These are phyloP conservation scores for Thecophora atra DNA, from an alignment of 2,888 invertebrate species.

Conservation along the genomic window DNA sequence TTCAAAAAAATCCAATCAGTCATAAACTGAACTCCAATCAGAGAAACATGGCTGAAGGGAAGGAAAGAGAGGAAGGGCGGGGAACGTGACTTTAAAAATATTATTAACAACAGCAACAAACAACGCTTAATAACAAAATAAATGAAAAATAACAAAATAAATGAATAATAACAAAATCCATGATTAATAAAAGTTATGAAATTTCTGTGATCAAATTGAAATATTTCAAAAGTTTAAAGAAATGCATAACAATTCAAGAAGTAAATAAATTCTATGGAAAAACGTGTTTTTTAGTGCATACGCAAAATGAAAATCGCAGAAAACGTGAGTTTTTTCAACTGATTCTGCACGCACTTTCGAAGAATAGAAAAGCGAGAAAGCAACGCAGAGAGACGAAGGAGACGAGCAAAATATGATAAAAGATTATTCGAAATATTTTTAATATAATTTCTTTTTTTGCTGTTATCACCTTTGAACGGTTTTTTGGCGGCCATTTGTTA, in stretches of 20 bases:
- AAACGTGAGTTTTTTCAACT: slow-evolving; percentile 22
- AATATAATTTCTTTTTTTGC: slow-evolving; percentile 21
- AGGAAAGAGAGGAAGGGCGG: too few species aligned
- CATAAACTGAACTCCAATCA: too few species aligned
- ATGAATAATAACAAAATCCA: too few species aligned
- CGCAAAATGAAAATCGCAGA: neutral
- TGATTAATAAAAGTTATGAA: too few species aligned
- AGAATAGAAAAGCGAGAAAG: neutral
- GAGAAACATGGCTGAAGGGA: too few species aligned
- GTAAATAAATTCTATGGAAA: slow-evolving; percentile 31
- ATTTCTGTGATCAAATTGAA: slow-evolving; percentile 1
- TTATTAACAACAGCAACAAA: too few species aligned
- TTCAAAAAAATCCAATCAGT: too few species aligned
- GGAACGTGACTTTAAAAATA: too few species aligned
- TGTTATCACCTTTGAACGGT: neutral
- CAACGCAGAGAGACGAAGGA: slow-evolving; percentile 26
- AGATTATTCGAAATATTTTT: neutral
- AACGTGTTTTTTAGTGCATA: slow-evolving; percentile 5
- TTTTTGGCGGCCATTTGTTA: neutral
- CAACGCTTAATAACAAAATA: too few species aligned
- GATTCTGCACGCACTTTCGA: neutral
- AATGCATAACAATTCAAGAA: slow-evolving; percentile 24
- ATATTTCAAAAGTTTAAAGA: slow-evolving; percentile 20
- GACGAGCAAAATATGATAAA: too few species aligned
- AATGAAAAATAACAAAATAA: too few species aligned